Percentiles rank a stretch among this genome's conserved stretches.
Evolutionary conservation across 2,113 vertebrate genomes (phyloP).

Genomic region (Mystacornis crossleyi): DNA sequence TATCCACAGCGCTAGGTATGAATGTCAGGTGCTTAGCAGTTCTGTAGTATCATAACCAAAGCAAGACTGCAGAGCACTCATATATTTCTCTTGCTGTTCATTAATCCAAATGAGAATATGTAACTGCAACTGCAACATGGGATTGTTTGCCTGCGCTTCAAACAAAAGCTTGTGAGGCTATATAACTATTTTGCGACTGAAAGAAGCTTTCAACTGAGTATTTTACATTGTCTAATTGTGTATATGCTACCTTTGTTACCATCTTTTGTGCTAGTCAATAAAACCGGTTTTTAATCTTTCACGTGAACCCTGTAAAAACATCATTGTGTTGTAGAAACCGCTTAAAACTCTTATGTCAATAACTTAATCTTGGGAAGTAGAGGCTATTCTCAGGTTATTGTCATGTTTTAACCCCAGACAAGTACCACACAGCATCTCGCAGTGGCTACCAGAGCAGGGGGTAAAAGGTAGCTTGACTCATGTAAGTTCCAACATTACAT

Average conservation of each 20-base stretch:
- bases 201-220: background rate
- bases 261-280: background rate
- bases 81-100: background rate
- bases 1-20: background rate
- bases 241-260: background rate
- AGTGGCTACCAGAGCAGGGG: background rate
- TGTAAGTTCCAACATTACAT: background rate
- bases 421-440: background rate
- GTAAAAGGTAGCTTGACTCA: background rate
- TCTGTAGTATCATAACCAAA: background rate
- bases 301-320: background rate
- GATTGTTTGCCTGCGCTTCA: background rate
- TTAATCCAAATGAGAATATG: background rate
- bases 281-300: background rate
- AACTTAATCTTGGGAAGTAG: background rate
- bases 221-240: background rate
- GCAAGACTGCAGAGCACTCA: background rate
- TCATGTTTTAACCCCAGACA: background rate
- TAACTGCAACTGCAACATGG: background rate
- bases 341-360: background rate
- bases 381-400: background rate
- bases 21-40: background rate
- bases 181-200: background rate
- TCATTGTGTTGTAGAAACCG: background rate
- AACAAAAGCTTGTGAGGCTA: background rate